These are phyloP conservation scores for Papilio gigon DNA, from an alignment of 2,888 invertebrate species.

Conservation along the genomic window DNA sequence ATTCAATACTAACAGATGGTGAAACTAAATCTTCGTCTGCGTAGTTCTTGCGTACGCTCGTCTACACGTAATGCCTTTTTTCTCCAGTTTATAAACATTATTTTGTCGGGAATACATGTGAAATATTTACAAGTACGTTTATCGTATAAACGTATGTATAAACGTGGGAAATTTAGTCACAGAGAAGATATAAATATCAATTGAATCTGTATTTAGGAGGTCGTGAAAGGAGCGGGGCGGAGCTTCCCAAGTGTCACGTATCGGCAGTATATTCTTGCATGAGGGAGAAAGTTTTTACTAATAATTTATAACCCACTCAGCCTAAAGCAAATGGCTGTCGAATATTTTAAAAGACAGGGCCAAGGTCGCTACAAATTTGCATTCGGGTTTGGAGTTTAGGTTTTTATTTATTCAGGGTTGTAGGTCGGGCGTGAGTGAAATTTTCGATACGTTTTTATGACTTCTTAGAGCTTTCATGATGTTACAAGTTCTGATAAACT, in stretches of 20 bases:
- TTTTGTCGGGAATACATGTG: background rate
- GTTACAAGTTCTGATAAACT: slow-evolving; percentile 14
- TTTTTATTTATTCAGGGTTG: slow-evolving; percentile 39
- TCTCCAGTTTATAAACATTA: background rate
- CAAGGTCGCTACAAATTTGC: slow-evolving; percentile 41
- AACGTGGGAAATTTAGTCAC: slow-evolving; percentile 24
- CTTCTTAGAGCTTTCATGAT: slow-evolving; percentile 27
- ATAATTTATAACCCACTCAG: slow-evolving; percentile 41
- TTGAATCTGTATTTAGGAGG: slow-evolving; percentile 37
- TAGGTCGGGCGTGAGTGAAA: slow-evolving; percentile 40
- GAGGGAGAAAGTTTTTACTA: slow-evolving; percentile 37
- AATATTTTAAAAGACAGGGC: slow-evolving; percentile 42
- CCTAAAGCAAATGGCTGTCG: slow-evolving; percentile 37
- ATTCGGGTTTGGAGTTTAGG: slow-evolving; percentile 33
- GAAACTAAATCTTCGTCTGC: background rate
- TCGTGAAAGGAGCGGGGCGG: slow-evolving; percentile 15
- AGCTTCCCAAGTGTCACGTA: slow-evolving; percentile 30
- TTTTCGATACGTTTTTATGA: slow-evolving; percentile 35
- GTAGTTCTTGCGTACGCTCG: background rate
- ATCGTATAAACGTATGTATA: slow-evolving; percentile 1
- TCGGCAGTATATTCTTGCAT: slow-evolving; percentile 32
- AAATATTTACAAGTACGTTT: too few species aligned
- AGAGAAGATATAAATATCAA: slow-evolving; percentile 40
- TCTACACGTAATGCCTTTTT: background rate
- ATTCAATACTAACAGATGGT: background rate